Evolutionary conservation across 1,140 invertebrate species (phyloP).

Genomic region (Hypothenemus hampei): DNA sequence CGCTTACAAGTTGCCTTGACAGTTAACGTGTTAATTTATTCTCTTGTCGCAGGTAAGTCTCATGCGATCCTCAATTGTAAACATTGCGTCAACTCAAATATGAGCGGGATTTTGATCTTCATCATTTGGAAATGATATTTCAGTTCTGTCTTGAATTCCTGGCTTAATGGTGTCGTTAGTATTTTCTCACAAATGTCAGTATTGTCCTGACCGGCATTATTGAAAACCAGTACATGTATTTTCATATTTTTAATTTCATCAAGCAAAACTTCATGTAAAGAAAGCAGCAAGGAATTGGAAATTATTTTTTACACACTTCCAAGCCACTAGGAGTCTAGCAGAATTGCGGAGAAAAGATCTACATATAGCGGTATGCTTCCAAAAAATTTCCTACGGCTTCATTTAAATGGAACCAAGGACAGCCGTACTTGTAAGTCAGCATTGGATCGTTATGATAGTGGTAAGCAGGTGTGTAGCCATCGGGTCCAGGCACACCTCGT

Average conservation of each 20-base stretch:
- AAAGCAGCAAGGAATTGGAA: constrained; percentile 62
- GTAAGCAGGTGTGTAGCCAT: constrained; percentile 68
- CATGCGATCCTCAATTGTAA: constrained; percentile 78
- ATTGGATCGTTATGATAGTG: constrained; percentile 79
- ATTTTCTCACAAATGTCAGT: constrained; percentile 70
- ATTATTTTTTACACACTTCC: constrained; percentile 61
- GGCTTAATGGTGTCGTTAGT: constrained; percentile 72
- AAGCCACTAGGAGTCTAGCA: constrained; percentile 42
- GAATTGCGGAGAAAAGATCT: constrained; percentile 55
- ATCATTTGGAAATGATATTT: constrained; percentile 67
- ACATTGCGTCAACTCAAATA: constrained; percentile 78
- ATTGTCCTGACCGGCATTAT: constrained; percentile 53
- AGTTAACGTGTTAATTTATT: too few relatives aligned
- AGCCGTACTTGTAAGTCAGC: constrained; percentile 69
- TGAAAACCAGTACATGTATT: constrained; percentile 70
- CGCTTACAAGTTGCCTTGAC: too few relatives aligned
- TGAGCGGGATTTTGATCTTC: constrained; percentile 75
- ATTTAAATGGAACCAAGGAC: too few relatives aligned
- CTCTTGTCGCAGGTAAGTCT: constrained; percentile 66
- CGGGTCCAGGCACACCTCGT: constrained; percentile 59
- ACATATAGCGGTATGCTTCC: constrained; percentile 77
- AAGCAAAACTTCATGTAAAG: constrained; percentile 70
- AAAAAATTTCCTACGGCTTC: too few relatives aligned
- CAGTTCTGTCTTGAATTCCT: constrained; percentile 63
- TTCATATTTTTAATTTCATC: constrained; percentile 82